Conservation (phyloP, 2,888 invertebrate genomes). For the Megastigmus dorsalis region DNA sequence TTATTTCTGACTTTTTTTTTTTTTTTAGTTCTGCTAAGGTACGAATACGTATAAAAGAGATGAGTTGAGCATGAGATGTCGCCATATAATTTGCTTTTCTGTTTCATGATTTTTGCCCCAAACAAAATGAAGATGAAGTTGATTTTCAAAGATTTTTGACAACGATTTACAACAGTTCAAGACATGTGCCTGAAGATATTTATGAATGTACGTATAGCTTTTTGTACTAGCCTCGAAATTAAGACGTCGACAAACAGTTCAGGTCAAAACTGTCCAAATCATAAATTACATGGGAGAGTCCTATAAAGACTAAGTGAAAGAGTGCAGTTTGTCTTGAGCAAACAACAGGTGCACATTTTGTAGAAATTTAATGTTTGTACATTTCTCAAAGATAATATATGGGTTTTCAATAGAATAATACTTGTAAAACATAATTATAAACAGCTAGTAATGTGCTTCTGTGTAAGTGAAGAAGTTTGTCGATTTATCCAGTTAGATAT, state of each 20-base stretch:
- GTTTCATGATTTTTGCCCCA: slow-evolving; percentile 18
- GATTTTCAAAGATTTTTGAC: slow-evolving; percentile 6
- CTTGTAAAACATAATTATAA: slow-evolving; percentile 23
- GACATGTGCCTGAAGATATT: slow-evolving; percentile 13
- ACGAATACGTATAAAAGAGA: slow-evolving; percentile 21
- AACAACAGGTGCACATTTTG: slow-evolving; percentile 3
- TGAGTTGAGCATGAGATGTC: slow-evolving; percentile 36
- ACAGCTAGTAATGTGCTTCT: slow-evolving; percentile 1
- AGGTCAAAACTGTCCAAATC: slow-evolving; percentile 3
- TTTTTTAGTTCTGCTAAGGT: slow-evolving; percentile 5
- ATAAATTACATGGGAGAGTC: slow-evolving; percentile 12
- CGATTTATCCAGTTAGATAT: slow-evolving; percentile 5
- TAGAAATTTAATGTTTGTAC: slow-evolving; percentile 30
- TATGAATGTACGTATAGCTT: background rate
- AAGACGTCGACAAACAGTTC: slow-evolving; percentile 14
- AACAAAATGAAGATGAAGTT: slow-evolving; percentile 13
- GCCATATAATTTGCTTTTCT: slow-evolving; percentile 16
- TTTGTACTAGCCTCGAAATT: slow-evolving; percentile 1
- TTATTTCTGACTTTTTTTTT: slow-evolving; percentile 7
- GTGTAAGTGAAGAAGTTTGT: background rate
- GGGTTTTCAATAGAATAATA: background rate
- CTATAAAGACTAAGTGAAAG: slow-evolving; percentile 1
- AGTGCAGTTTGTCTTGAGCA: slow-evolving; percentile 4
- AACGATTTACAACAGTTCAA: slow-evolving; percentile 2
- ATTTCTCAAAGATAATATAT: slow-evolving; percentile 5